These are phyloP conservation scores for Psilopogon haemacephalus DNA, from an alignment of 2,113 vertebrate genomes.

Conservation along the genomic window DNA sequence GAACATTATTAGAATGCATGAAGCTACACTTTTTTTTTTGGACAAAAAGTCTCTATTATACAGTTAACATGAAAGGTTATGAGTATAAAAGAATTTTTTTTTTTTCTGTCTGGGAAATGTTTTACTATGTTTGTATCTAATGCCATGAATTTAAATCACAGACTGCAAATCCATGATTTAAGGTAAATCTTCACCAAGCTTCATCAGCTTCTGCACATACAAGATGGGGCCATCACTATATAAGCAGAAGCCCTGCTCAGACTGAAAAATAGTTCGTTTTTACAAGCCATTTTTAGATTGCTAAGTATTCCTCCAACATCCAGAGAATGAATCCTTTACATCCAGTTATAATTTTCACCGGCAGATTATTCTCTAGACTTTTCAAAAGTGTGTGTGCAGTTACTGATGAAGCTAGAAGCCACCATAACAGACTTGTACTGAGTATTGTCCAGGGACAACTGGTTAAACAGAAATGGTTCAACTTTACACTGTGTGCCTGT, in stretches of 20 bases:
- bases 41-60: not conserved
- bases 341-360: not conserved
- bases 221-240: not conserved
- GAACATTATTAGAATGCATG: not conserved
- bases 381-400: not conserved
- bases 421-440: not conserved
- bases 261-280: not conserved
- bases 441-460: not conserved
- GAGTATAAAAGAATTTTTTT: not conserved
- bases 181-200: not conserved
- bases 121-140: not conserved
- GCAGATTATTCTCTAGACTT: not conserved
- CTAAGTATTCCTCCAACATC: not conserved
- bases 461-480: not conserved
- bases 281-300: not conserved
- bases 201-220: not conserved
- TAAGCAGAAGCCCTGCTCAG: not conserved
- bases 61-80: not conserved
- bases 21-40: not conserved
- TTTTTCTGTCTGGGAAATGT: not conserved
- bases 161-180: not conserved
- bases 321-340: not conserved
- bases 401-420: not conserved
- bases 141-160: not conserved
- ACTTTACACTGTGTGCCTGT: not conserved